Conservation (phyloP, 2,888 invertebrate genomes). For the Alentia gelatinosa region DNA sequence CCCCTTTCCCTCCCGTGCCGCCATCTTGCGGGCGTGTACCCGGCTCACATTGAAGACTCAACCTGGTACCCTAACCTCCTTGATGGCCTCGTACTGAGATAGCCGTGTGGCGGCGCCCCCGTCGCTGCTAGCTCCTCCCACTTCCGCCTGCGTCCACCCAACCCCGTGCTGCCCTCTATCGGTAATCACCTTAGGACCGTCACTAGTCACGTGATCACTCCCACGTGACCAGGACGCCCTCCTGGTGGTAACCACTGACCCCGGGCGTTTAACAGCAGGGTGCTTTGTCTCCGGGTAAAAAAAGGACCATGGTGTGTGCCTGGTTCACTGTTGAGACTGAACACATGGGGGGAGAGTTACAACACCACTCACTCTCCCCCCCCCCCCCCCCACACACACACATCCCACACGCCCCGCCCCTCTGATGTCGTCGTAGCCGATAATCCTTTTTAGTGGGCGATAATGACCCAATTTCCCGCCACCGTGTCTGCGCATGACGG, state of each 20-base stretch:
- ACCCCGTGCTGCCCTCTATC: not conserved
- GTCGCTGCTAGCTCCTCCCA: not conserved
- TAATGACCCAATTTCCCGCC: not conserved
- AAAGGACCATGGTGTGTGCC: no score
- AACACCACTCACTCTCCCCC: no score
- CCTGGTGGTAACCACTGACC: not conserved
- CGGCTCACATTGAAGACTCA: not conserved
- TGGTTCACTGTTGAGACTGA: no score
- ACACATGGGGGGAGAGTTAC: no score
- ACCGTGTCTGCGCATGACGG: not conserved
- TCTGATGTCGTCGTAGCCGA: not conserved
- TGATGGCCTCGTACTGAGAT: not conserved
- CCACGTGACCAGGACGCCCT: not conserved
- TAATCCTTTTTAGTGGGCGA: not conserved
- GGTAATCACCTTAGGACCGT: not conserved
- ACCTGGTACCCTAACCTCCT: not conserved
- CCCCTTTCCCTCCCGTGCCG: no score
- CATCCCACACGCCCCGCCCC: not conserved
- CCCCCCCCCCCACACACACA: no score
- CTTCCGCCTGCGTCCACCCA: not conserved
- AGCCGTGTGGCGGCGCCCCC: not conserved
- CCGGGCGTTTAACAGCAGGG: not conserved
- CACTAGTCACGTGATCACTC: not conserved
- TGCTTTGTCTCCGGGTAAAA: not conserved
- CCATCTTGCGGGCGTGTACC: not conserved